Conservation (phyloP, 2,113 vertebrate genomes). For the Phaethon lepturus region DNA sequence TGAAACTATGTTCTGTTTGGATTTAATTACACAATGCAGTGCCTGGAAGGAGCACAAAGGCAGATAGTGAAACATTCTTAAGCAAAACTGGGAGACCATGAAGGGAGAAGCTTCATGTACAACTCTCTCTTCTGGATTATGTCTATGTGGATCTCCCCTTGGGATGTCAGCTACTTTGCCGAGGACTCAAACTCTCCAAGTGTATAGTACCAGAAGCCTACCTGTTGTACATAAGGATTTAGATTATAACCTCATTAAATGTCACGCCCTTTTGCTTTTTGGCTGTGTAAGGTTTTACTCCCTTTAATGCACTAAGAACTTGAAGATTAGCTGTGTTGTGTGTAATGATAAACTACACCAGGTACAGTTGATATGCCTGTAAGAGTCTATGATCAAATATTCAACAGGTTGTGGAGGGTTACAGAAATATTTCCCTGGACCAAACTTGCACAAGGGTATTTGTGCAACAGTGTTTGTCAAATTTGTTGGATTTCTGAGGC, state of each 20-base stretch:
- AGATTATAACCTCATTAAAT: background rate
- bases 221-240: background rate
- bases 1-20: background rate
- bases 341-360: background rate
- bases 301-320: background rate
- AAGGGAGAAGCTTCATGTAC: rapidly evolving
- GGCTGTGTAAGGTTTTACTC: background rate
- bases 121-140: background rate
- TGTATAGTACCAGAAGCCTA: background rate
- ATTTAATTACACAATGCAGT: background rate
- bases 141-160: background rate
- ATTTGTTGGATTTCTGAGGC: background rate
- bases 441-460: background rate
- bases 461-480: background rate
- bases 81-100: background rate
- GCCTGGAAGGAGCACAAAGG: background rate
- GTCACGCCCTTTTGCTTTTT: background rate
- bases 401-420: background rate
- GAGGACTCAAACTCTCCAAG: background rate
- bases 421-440: background rate
- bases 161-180: background rate
- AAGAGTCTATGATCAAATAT: background rate
- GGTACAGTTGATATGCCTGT: background rate
- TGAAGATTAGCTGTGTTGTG: background rate
- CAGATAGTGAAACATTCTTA: background rate